Evolutionary conservation across 2,113 vertebrate genomes (phyloP).

Genomic region (Setophaga petechia): DNA sequence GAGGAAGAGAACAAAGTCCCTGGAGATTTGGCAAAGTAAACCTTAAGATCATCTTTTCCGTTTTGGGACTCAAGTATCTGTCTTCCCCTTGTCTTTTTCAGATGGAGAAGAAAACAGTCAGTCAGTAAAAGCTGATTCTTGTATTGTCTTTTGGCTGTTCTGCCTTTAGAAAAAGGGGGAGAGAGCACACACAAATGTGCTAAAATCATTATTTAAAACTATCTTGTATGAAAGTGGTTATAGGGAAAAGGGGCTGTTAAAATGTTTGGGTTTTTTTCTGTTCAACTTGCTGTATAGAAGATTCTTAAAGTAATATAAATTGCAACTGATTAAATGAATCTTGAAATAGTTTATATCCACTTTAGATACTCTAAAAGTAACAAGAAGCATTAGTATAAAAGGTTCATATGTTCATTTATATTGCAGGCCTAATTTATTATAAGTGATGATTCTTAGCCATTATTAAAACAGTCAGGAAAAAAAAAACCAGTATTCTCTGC

Average conservation of each 20-base stretch:
- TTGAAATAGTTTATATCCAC: constrained; percentile 40
- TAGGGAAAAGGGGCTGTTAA: constrained; percentile 18
- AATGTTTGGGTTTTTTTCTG: constrained; percentile 38
- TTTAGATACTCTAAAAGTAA: constrained; percentile 48
- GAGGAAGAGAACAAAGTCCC: not conserved
- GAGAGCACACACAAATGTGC: fast-evolving
- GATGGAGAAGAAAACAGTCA: not conserved
- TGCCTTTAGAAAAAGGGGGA: not conserved
- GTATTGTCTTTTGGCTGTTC: not conserved
- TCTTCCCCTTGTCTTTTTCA: not conserved
- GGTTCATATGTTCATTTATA: constrained; percentile 39
- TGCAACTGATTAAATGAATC: constrained; percentile 20
- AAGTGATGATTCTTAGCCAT: constrained; percentile 53
- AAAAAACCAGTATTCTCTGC: not conserved
- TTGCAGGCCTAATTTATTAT: constrained; percentile 64
- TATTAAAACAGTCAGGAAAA: constrained; percentile 40
- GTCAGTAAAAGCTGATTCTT: not conserved
- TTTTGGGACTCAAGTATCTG: not conserved
- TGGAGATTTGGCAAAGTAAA: not conserved
- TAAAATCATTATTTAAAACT: not conserved
- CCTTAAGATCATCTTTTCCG: not conserved
- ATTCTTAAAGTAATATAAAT: constrained; percentile 65
- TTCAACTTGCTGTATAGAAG: constrained; percentile 50
- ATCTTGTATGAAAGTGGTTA: not conserved
- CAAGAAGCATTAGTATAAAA: constrained; percentile 38